These are phyloP conservation scores for Triops longicaudatus DNA, from an alignment of 1,140 invertebrate species.

Conservation along the genomic window DNA sequence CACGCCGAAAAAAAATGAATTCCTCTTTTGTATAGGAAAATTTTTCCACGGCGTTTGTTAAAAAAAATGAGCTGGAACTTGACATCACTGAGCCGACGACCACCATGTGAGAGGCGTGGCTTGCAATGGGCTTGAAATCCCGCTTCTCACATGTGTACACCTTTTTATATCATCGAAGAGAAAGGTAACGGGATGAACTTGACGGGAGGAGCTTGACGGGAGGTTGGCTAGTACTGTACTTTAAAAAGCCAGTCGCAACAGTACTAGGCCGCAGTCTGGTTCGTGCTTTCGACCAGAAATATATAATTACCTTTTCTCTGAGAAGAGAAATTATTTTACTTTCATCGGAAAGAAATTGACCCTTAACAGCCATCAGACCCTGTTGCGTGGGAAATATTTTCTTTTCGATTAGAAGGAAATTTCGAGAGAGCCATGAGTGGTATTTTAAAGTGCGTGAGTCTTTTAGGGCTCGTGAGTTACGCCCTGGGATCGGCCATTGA, in stretches of 20 bases:
- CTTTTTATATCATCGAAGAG: too few species aligned
- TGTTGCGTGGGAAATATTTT: neutral
- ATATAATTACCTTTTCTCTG: neutral
- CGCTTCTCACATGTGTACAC: too few species aligned
- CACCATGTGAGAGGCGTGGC: too few species aligned
- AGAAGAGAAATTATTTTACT: neutral
- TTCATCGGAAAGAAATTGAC: neutral
- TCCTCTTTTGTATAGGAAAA: too few species aligned
- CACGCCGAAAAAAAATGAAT: too few species aligned
- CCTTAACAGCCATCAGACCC: neutral
- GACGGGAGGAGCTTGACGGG: too few species aligned
- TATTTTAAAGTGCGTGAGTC: neutral
- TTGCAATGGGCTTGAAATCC: too few species aligned
- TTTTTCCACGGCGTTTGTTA: too few species aligned
- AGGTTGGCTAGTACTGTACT: neutral
- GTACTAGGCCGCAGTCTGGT: conserved; percentile 6
- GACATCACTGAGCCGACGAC: too few species aligned
- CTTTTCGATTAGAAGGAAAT: neutral
- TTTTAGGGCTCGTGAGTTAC: neutral
- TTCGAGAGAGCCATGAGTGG: neutral
- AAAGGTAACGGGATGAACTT: too few species aligned
- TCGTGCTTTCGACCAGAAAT: neutral
- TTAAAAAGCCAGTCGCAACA: neutral
- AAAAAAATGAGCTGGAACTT: too few species aligned
- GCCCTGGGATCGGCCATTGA: neutral